Base-by-base conservation (phyloP, 2,888 invertebrate genomes). In the Nematopogon swammerdamellus region DNA sequence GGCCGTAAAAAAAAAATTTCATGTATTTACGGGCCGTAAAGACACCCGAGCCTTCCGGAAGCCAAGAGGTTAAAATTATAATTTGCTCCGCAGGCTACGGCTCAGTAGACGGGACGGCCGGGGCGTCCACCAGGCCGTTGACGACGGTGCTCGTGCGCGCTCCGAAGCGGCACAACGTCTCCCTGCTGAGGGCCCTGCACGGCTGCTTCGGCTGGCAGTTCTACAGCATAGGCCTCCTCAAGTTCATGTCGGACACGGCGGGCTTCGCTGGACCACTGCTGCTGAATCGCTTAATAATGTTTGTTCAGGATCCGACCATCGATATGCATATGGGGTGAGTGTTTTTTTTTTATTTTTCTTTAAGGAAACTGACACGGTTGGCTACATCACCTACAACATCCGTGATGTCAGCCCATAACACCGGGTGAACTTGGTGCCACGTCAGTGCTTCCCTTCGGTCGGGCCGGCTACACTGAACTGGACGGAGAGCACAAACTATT, bases 191-290 rank as follows among this genome's bases (percentile, higher is more conserved):
- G 59, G 87, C 89, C 1, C 68, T 94, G 45, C 89, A 92, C 64
- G 77, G 76, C 51, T 86, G 87, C 59, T 94, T 92, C 64, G 92
- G 92, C 44, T 63, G 84, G 49, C 87, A 92, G 63, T 95, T 94
- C 74, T 94, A 94, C 63, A 82, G 86, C 44, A 85, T 96, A 59
- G 96, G 95, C 29, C 62, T 93, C 50, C 68, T 95, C 11, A 92
- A 93, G 68, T 81, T 98, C 44, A 63, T 89, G 4, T 87, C 92
- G 0, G 97, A 98, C 64, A 82, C 85, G 60, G 81, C 90, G 2
- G 89, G 89, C 1, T 98, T 98, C 73, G 89, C 89, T 18, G 94
- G 94, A 0, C 98, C 98, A 0, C 70, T 98, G 52, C 73, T 98
- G 29, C 80, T 98, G 1, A 94, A 93, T 63, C 85, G 81, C 60